phyloP scores from a whole-genome alignment of 1,140 invertebrate species.

The Papilio helenus region DNA sequence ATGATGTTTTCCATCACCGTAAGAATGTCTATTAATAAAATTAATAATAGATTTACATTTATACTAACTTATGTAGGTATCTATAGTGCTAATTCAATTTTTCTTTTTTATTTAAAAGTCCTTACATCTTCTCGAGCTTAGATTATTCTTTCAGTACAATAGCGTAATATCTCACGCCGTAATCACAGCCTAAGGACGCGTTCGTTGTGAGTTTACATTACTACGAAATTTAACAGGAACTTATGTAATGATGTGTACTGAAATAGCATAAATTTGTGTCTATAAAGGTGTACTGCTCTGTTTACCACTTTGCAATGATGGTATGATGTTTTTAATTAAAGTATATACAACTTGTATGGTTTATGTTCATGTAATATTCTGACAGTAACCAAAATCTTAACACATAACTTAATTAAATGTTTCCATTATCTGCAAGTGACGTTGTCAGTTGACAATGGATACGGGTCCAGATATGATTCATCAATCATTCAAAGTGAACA shows the following conservation, averaged over 20 bases:
- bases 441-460: conserved; percentile 5
- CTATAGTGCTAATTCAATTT: too few relatives aligned
- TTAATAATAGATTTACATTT: too few relatives aligned
- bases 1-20: too few relatives aligned
- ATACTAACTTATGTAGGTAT: too few relatives aligned
- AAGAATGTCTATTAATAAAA: too few relatives aligned
- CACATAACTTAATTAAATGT: background rate
- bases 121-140: background rate
- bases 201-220: background rate
- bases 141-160: conserved; percentile 1
- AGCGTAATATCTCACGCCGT: conserved; percentile 9
- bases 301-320: too few relatives aligned
- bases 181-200: background rate
- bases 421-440: background rate
- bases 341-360: too few relatives aligned
- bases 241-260: too few relatives aligned
- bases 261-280: too few relatives aligned
- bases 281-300: too few relatives aligned
- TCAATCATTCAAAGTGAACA: background rate
- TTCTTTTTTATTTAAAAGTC: background rate
- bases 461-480: conserved; percentile 5
- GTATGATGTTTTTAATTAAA: too few relatives aligned
- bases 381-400: background rate
- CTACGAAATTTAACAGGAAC: background rate
- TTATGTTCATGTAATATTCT: background rate